Percentiles rank a stretch among this genome's conserved stretches.
These are phyloP conservation scores for Torymus tubicola DNA, from an alignment of 2,888 invertebrate species.

Conservation along the genomic window DNA sequence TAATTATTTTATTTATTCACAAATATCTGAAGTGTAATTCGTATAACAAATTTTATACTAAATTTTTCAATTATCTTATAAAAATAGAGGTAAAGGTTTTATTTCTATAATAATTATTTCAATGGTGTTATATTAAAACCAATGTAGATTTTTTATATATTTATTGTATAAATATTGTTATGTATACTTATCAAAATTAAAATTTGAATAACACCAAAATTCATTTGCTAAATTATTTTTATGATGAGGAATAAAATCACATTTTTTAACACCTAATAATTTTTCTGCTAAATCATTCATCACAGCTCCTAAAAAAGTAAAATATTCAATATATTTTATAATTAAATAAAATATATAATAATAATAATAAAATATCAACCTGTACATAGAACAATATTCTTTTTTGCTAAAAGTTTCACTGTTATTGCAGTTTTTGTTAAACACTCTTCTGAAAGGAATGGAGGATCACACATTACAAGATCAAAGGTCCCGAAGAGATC, in stretches of 20 bases:
- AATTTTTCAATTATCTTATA: too few species aligned
- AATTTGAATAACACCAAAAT: conserved; percentile 94
- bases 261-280: conserved; percentile 82
- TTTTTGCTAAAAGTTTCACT: conserved; percentile 84
- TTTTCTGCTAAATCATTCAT: conserved; percentile 85
- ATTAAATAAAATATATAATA: neutral
- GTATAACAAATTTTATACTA: too few species aligned
- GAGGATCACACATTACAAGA: conserved; percentile 94
- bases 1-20: too few species aligned
- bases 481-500: conserved; percentile 83
- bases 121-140: too few species aligned
- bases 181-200: conserved; percentile 80
- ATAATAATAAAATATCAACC: conserved; percentile 77
- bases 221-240: conserved; percentile 94
- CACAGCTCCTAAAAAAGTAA: conserved; percentile 79
- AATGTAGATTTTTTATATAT: too few species aligned
- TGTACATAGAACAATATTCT: conserved; percentile 91
- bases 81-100: too few species aligned
- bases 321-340: conserved; percentile 2
- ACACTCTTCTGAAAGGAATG: conserved; percentile 95
- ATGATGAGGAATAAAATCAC: conserved; percentile 88
- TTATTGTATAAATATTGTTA: too few species aligned
- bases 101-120: too few species aligned
- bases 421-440: conserved; percentile 89
- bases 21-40: too few species aligned